Base-by-base conservation (phyloP, 2,888 invertebrate species). In the Scrobipalpa costella region DNA sequence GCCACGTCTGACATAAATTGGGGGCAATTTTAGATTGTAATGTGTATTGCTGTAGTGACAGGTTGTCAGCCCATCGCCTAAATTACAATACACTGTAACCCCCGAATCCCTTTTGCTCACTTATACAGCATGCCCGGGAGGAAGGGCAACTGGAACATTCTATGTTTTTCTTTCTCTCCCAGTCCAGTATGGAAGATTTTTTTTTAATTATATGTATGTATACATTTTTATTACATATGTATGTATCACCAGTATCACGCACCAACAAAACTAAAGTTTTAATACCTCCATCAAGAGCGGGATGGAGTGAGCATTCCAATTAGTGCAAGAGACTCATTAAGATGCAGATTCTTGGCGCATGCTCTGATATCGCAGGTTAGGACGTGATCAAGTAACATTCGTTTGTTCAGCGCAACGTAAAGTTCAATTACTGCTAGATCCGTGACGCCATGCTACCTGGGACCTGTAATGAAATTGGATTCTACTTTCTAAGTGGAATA, bases 281-380 rank as follows among this genome's bases (percentile, higher is more conserved):
- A 80, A 79, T 79, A 77, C 77, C 75, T 75, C 75, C 76, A 81
- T 80, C 77, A 79, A 73, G 73, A 76, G 72, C 66, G 68, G 69
- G 74, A 82, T 79, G 80, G 79, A 86, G 82, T 80, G 84, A 86
- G 84, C 84, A 83, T 85, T 88, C 87, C 88, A 90, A 89, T 90
- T 90, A 90, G 88, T 80, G 79, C 80, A 77, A 79, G 79, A 84
- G 83, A 84, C 86, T 87, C 85, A 86, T 86, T 88, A 88, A 82
- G 84, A 84, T 83, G 81, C 81, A 84, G 85, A 84, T 83, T 85
- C 83, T 85, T 86, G 83, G 83, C 83, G 77, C 78, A 73, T 77
- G 80, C 81, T 84, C 79, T 83, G 83, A 84, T 87, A 88, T 84
- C 80, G 76, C 73, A 81, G 84, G 79, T 61, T 84, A 64, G 60